phyloP scores from a whole-genome alignment of 2,113 vertebrate genomes.

The Euleptes europaea region DNA sequence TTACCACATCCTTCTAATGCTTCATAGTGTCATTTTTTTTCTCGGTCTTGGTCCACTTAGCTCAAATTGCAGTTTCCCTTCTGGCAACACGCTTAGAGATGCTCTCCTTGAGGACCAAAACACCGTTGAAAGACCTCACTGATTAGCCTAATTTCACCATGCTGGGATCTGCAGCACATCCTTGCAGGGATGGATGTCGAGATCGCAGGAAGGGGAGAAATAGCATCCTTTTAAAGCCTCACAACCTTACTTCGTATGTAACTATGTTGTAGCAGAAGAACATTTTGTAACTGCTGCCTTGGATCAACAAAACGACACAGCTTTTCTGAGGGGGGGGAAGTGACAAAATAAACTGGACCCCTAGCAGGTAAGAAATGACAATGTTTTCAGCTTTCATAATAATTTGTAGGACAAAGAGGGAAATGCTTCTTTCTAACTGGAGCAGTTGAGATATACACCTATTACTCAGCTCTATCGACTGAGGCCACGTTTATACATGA shows the following conservation, averaged over 20 bases:
- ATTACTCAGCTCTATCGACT: background rate
- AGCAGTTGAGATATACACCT: background rate
- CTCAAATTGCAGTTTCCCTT: background rate
- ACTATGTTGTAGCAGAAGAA: background rate
- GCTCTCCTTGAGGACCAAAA: background rate
- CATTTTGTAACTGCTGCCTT: background rate
- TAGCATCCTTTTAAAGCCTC: background rate
- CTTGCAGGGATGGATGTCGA: background rate
- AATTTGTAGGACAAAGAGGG: background rate
- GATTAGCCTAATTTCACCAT: background rate
- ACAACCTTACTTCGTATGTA: background rate
- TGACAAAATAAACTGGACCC: background rate
- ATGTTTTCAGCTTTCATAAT: too few relatives aligned
- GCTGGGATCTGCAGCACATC: too few relatives aligned
- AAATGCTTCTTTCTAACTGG: background rate
- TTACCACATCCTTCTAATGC: background rate
- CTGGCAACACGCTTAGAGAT: background rate
- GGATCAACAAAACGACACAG: background rate
- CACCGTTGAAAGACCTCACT: background rate
- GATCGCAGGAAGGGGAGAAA: background rate
- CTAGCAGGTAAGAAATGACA: background rate
- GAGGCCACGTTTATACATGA: background rate
- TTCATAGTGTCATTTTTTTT: background rate
- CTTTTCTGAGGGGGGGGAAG: background rate
- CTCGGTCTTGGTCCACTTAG: background rate